Conservation (phyloP, 2,797 vertebrate species). For the Lepidocolaptes lacrymiger region DNA sequence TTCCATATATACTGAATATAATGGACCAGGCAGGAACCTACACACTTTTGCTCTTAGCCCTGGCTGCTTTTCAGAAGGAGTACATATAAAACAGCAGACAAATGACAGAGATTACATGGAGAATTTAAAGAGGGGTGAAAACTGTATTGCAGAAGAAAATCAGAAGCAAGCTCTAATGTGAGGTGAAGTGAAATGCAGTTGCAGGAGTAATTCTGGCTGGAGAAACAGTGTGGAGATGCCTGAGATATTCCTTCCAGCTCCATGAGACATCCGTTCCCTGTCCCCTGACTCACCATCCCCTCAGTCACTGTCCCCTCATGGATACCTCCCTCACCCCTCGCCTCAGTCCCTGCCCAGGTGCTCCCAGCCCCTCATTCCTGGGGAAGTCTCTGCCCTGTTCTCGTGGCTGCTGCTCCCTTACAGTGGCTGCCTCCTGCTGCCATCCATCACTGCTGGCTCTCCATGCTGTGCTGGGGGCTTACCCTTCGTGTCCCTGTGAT, state of each 20-base stretch:
- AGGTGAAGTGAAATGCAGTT: neutral
- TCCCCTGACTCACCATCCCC: neutral
- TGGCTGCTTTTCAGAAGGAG: neutral
- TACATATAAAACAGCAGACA: neutral
- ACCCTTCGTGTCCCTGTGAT: rapidly evolving
- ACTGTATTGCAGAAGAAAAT: neutral
- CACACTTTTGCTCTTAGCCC: neutral
- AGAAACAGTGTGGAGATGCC: neutral
- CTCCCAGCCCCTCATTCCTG: neutral
- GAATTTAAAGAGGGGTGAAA: neutral
- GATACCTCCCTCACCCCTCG: neutral
- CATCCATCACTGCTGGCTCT: neutral
- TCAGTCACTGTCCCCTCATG: too few relatives aligned
- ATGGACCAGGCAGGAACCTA: neutral
- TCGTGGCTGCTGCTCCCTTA: neutral
- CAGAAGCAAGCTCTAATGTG: neutral
- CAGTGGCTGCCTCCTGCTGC: rapidly evolving
- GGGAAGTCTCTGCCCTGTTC: neutral
- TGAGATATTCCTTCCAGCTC: neutral
- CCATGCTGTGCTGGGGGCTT: rapidly evolving
- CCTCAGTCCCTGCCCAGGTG: neutral
- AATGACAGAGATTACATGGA: neutral
- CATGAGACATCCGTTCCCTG: neutral
- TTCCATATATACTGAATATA: neutral
- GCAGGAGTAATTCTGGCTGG: neutral